These are phyloP conservation scores for Drosophila niveifrons DNA, from an alignment of 2,888 invertebrate genomes.

Conservation along the genomic window DNA sequence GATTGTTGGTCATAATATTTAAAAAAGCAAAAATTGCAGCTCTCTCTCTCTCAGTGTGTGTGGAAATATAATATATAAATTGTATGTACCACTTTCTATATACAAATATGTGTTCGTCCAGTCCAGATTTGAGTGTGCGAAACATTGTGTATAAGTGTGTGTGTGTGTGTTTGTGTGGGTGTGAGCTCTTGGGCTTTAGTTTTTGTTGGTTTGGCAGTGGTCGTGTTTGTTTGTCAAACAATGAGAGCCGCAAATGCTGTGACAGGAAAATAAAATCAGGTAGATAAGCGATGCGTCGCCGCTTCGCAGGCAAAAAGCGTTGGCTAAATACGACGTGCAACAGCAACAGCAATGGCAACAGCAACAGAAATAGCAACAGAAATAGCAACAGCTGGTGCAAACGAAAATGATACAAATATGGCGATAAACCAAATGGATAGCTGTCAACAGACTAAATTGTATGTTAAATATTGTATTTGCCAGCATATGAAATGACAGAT, in stretches of 20 bases:
- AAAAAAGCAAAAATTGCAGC: not conserved
- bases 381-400: not conserved
- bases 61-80: slow-evolving; percentile 7
- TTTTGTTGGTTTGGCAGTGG: slow-evolving; percentile 19
- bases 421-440: slow-evolving; percentile 28
- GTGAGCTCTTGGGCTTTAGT: slow-evolving; percentile 8
- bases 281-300: slow-evolving; percentile 21
- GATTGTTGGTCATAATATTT: slow-evolving; percentile 5
- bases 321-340: slow-evolving; percentile 22
- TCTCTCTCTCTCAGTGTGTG: not conserved
- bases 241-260: slow-evolving; percentile 37
- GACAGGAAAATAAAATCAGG: slow-evolving; percentile 40
- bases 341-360: slow-evolving; percentile 11
- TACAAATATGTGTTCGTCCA: not conserved
- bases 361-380: not conserved
- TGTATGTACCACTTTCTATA: not conserved
- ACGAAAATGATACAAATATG: slow-evolving; percentile 36
- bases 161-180: not conserved
- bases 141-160: no score
- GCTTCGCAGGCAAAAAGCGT: slow-evolving; percentile 3
- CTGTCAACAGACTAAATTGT: slow-evolving; percentile 31
- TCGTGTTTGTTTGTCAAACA: slow-evolving; percentile 38
- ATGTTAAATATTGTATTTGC: slow-evolving; percentile 5
- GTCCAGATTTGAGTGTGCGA: slow-evolving; percentile 4
- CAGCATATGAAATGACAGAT: not conserved